Conservation (phyloP, 1,140 invertebrate species). For the Rhysida immarginata region DNA sequence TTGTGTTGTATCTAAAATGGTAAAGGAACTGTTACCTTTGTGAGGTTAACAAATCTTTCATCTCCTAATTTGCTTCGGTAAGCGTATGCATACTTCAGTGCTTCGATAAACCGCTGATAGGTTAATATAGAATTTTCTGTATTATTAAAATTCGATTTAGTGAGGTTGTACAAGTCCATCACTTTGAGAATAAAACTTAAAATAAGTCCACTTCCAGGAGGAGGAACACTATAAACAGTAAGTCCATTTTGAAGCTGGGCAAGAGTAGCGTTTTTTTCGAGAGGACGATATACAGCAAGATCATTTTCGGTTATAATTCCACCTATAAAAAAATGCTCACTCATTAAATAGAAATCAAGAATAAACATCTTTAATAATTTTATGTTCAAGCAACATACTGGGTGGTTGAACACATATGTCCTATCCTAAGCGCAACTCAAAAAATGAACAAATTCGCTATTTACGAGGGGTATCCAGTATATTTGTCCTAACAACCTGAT, state of each 20-base stretch:
- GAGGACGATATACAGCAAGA: slow-evolving; percentile 39
- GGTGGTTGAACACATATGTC: too few species aligned
- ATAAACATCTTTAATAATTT: too few species aligned
- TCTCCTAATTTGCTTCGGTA: slow-evolving; percentile 33
- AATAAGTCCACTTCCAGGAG: slow-evolving; percentile 64
- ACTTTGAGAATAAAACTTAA: slow-evolving; percentile 67
- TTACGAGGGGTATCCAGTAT: too few species aligned
- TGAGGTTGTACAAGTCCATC: slow-evolving; percentile 36
- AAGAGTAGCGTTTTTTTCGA: slow-evolving; percentile 46
- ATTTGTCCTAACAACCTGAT: too few species aligned
- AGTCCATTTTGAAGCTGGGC: slow-evolving; percentile 40
- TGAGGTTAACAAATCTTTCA: slow-evolving; percentile 25
- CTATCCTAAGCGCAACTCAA: too few species aligned
- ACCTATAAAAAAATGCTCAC: slow-evolving; percentile 18
- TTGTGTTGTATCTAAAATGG: too few species aligned
- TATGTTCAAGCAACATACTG: too few species aligned
- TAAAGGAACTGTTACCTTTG: slow-evolving; percentile 18
- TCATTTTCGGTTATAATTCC: slow-evolving; percentile 32
- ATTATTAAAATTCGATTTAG: slow-evolving; percentile 24
- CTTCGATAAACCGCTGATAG: slow-evolving; percentile 58
- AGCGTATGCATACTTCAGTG: slow-evolving; percentile 39
- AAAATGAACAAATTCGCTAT: too few species aligned
- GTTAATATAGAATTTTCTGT: slow-evolving; percentile 37
- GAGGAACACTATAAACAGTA: slow-evolving; percentile 49
- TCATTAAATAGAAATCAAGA: too few species aligned